Evolutionary conservation across 2,113 vertebrate species (phyloP).

Genomic region (Dicentrarchus labrax): DNA sequence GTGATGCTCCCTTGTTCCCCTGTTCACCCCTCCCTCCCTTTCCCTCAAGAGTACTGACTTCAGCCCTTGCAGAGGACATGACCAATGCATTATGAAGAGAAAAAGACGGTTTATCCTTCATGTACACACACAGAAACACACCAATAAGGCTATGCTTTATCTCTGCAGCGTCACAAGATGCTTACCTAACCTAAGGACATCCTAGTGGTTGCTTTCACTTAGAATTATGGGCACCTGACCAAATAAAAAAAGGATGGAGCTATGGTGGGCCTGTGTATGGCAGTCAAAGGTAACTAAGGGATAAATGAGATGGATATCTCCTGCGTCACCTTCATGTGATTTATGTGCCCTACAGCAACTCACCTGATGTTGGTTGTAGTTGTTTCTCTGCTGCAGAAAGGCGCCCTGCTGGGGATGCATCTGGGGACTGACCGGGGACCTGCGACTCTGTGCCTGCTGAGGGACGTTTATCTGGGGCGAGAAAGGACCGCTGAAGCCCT

Average conservation of each 20-base stretch:
- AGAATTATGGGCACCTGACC: neutral
- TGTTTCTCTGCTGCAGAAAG: slow-evolving; percentile 93
- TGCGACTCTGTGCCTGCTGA: slow-evolving; percentile 89
- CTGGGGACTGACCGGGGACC: slow-evolving; percentile 93
- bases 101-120: slow-evolving; percentile 21
- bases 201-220: neutral
- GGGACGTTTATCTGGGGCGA: slow-evolving; percentile 92
- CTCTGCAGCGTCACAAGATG: slow-evolving; percentile 38
- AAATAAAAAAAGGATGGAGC: neutral
- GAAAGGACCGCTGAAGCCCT: slow-evolving; percentile 90
- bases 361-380: slow-evolving; percentile 97
- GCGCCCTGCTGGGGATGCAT: slow-evolving; percentile 90
- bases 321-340: slow-evolving; percentile 18
- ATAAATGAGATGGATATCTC: neutral
- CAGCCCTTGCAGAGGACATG: slow-evolving; percentile 25
- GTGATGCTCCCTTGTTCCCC: slow-evolving; percentile 54
- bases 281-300: neutral
- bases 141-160: slow-evolving; percentile 2
- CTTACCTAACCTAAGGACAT: slow-evolving; percentile 4
- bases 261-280: neutral
- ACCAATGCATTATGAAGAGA: slow-evolving; percentile 36
- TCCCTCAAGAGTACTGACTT: slow-evolving; percentile 40
- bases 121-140: slow-evolving; percentile 1
- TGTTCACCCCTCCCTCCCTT: slow-evolving; percentile 27
- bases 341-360: slow-evolving; percentile 26